Percentiles rank a stretch among this genome's conserved stretches.
Evolutionary conservation across 2,888 invertebrate genomes (phyloP).

Genomic region (Tipula confusa): DNA sequence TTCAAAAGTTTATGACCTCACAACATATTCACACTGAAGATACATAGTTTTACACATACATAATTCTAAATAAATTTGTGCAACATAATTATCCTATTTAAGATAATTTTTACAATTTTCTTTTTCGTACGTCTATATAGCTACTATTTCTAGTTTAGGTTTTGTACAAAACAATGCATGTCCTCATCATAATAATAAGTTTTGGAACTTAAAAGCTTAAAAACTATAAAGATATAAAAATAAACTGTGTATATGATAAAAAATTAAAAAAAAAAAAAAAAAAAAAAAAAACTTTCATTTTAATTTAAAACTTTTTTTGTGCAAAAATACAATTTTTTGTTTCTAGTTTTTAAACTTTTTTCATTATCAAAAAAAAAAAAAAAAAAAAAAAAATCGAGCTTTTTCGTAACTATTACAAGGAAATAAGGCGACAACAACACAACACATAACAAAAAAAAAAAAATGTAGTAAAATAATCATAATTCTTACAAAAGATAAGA

Average conservation of each 20-base stretch:
- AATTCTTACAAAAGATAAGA: background rate
- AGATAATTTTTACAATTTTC: background rate
- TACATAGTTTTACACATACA: background rate
- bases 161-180: background rate
- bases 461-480: background rate
- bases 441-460: background rate
- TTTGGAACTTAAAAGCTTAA: background rate
- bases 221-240: constrained; percentile 8
- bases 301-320: background rate
- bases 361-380: background rate
- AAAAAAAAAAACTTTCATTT: constrained; percentile 14
- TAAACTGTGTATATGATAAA: background rate
- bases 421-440: too few species aligned
- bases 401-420: background rate
- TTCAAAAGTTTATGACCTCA: background rate
- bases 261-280: too few species aligned
- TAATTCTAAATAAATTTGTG: background rate
- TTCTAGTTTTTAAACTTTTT: background rate
- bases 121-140: background rate
- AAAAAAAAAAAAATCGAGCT: too few species aligned
- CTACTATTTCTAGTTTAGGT: background rate
- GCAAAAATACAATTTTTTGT: background rate
- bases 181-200: background rate
- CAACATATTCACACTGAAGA: too few species aligned
- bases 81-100: background rate